Base-by-base conservation (phyloP, 2,113 vertebrate genomes). In the Pollachius pollachius region DNA sequence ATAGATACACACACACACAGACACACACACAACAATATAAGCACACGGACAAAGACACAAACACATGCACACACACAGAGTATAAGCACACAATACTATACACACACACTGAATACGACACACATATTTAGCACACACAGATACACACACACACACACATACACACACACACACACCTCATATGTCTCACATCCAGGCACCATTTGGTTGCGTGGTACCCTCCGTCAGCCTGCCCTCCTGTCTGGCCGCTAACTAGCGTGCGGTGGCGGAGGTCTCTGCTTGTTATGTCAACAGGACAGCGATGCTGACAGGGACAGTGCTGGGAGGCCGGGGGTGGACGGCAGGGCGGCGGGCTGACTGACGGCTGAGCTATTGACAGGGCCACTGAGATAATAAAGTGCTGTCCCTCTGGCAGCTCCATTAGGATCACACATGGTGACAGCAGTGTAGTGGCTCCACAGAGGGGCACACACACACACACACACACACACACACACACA, bases 311-410 rank as follows among this genome's bases (percentile, higher is more conserved):
- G 41, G 41, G 41, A 13, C 41, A 48, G 41, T 13, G 9, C 41
- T 48, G 8, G 41, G 41, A 13, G 41, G 41, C 12, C 41, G 9
- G 41, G 37, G 41, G 41, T 48, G 41, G 41, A 48, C 8, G 12
- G 41, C 9, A 48, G 41, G 41, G 1, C 41, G 11, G 41, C 54
- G 25, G 8, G 64, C 64, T 87, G 88, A 92, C 67, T 88, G 90
- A 93, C 90, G 83, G 86, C 52, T 80, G 78, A 71, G 75, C 78
- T 89, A 90, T 90, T 90, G 90, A 90, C 90, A 91, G 85, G 80
- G 88, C 88, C 89, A 90, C 89, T 81, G 90, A 87, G 83, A 89
- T 90, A 91, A 92, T 92, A 89, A 89, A 92, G 89, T 85, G 80
- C 80, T 85, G 85, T 90, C 90, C 89, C 87, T 77, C 82, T 81